phyloP scores from a whole-genome alignment of 1,140 invertebrate genomes.

The Megalonaias nervosa region DNA sequence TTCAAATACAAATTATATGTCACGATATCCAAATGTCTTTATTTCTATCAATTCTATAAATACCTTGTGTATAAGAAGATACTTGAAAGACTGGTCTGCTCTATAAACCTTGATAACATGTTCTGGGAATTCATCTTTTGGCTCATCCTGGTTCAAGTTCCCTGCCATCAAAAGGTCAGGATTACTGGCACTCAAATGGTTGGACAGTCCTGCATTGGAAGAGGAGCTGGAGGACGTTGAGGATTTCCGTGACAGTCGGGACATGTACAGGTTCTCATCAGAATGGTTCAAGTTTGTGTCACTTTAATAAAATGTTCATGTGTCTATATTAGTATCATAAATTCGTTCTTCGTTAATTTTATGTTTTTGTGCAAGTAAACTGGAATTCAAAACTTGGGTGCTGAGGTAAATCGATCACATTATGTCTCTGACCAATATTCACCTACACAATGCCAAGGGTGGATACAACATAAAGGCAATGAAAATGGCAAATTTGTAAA shows the following conservation, averaged over 20 bases:
- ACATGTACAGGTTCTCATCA: slow-evolving; percentile 60
- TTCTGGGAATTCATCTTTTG: slow-evolving; percentile 89
- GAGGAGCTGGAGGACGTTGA: slow-evolving; percentile 55
- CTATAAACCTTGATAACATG: slow-evolving; percentile 95
- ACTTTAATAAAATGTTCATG: slow-evolving; percentile 28
- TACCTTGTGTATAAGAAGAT: slow-evolving; percentile 93
- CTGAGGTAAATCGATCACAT: no score
- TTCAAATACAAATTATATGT: no score
- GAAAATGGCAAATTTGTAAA: no score
- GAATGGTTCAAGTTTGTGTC: slow-evolving; percentile 53
- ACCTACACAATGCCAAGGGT: no score
- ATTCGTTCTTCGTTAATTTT: no score
- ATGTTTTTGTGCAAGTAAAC: no score
- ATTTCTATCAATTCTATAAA: neutral
- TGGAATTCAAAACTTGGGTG: no score
- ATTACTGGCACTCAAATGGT: slow-evolving; percentile 84
- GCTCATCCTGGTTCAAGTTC: slow-evolving; percentile 55
- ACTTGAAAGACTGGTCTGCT: slow-evolving; percentile 98
- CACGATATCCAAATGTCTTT: no score
- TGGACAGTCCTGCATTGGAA: slow-evolving; percentile 39
- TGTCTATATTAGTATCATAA: neutral
- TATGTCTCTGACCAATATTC: no score
- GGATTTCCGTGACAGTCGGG: slow-evolving; percentile 47
- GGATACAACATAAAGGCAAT: no score
- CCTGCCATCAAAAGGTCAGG: slow-evolving; percentile 80